Evolutionary conservation across 2,888 invertebrate species (phyloP), one percentile per base, ranked within the genome.

Genomic region (Gisinianus flammeolus): DNA sequence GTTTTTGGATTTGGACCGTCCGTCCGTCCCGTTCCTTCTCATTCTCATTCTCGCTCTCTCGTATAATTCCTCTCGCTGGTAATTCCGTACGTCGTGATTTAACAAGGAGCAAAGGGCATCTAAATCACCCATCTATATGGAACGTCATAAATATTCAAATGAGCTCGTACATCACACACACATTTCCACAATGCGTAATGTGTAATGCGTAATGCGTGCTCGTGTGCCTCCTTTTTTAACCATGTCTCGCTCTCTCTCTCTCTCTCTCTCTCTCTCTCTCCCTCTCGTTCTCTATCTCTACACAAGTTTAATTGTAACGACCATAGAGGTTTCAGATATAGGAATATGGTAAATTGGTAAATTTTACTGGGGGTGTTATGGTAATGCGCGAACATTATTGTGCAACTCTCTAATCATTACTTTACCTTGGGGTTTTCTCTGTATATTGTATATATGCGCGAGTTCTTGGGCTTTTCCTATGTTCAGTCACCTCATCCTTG

Each of bases 41-140:
- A 19, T 58, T n/a, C 22, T 24, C 66, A 28, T 66, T 26, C 22
- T 26, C 52, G 24, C 44, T 31, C 24, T 19, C 69, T 16, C 35
- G 22, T 44, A 44, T 44, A 24, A 24, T 31, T 28, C 33, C 19
- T 33, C 33, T 33, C 33, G 30, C 19, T 44, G 16, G 28, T 12
- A 67, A n/a, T n/a, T 30, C 1, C 16, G 24, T 24, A 24, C 28
- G 71, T 52, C 70, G 56, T 54, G 71, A 71, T 54, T 71, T 71
- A 71, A 71, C 71, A 44, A 71, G 71, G 71, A 56, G 71, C 56
- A 71, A 71, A 71, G 71, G 71, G 71, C 71, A 71, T 44, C 54
- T 71, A 71, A 71, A 71, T 71, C 71, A 71, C 66, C 10, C 66
- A 66, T 66, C 66, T 71, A 56, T 69, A 33, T 68, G 52, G 12